These are phyloP conservation scores for Frankliniella intonsa DNA, from an alignment of 2,888 invertebrate species.

Conservation along the genomic window DNA sequence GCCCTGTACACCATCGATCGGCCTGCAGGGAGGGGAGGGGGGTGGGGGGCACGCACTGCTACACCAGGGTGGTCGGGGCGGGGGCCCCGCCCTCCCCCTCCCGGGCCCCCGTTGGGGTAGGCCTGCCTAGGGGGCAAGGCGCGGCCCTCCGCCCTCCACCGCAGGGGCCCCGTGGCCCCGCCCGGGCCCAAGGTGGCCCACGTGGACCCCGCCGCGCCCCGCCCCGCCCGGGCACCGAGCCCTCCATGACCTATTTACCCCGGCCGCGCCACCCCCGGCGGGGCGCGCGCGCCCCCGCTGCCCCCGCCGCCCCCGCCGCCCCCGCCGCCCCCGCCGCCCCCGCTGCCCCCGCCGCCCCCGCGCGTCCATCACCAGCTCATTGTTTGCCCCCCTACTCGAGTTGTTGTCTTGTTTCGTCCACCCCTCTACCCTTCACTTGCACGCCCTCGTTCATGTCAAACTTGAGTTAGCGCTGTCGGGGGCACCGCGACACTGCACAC, in stretches of 20 bases:
- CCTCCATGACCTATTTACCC: not conserved
- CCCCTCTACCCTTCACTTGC: no score
- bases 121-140: not conserved
- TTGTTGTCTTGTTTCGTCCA: no score
- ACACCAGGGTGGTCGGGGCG: not conserved
- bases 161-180: no score
- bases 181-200: not conserved
- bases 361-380: not conserved
- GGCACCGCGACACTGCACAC: no score
- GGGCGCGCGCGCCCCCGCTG: no score
- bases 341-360: not conserved
- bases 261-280: not conserved
- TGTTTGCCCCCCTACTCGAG: no score
- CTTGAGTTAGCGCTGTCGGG: no score
- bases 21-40: conserved; percentile 18
- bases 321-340: not conserved
- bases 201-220: not conserved
- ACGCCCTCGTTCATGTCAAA: no score
- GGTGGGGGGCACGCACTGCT: conserved; percentile 3
- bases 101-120: conserved; percentile 11
- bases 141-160: no score
- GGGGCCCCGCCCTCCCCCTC: conserved; percentile 5
- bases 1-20: conserved; percentile 32
- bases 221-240: not conserved
- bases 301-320: not conserved